Evolutionary conservation across 2,113 vertebrate species (phyloP).

Genomic region (Chionodraco myersi): DNA sequence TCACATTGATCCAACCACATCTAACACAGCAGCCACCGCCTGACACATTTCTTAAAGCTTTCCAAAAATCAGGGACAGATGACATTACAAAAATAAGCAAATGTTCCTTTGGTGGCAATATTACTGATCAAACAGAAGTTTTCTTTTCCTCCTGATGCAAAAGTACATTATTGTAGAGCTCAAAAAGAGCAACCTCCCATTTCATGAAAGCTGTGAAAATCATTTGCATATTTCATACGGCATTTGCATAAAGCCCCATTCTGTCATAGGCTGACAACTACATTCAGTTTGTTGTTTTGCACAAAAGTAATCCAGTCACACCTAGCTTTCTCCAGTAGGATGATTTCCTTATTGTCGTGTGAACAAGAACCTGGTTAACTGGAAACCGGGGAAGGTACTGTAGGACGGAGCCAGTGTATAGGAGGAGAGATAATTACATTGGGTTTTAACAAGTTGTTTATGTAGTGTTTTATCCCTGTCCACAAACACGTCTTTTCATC

Average conservation of each 20-base stretch:
- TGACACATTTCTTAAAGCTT: conserved; percentile 35
- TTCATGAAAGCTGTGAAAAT: background rate
- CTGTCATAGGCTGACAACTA: background rate
- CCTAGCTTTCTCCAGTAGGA: background rate
- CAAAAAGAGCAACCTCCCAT: background rate
- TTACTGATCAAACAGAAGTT: conserved; percentile 18
- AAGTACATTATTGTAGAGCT: background rate
- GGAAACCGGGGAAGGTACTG: background rate
- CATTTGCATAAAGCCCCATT: background rate
- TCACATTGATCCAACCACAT: conserved; percentile 54
- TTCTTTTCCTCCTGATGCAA: background rate
- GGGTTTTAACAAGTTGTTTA: background rate
- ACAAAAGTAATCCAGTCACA: background rate
- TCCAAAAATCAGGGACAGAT: conserved; percentile 42
- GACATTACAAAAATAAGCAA: conserved; percentile 35
- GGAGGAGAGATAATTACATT: background rate
- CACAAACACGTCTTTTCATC: background rate
- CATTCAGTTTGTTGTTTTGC: background rate
- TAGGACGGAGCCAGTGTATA: background rate
- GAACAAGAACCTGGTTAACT: background rate
- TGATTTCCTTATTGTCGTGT: background rate
- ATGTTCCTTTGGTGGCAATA: background rate
- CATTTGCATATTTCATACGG: background rate
- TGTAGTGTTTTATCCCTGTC: background rate
- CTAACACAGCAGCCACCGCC: conserved; percentile 29